Evolutionary conservation across 37 sponge, comb jelly and placozoan genomes (phyloP), one percentile per base, ranked within the genome.

Genomic region (Mnemiopsis leidyi): DNA sequence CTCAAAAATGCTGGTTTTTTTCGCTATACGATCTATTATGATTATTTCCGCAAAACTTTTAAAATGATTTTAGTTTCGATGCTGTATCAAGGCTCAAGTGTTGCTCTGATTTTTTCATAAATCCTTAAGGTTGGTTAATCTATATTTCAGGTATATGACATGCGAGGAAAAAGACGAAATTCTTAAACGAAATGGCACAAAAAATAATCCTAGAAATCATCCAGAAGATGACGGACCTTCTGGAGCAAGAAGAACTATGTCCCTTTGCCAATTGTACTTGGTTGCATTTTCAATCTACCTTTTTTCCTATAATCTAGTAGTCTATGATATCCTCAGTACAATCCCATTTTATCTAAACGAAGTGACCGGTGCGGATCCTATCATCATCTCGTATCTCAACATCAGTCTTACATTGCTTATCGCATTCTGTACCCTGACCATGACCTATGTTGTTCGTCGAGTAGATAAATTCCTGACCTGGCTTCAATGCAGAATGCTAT

Each of bases 1-100:
- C 75, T 18, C n/a, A 71, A 71, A 71, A 28, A n/a, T 71, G 30
- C 75, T 71, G 75, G 75, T 71, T 23, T n/a, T n/a, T n/a, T n/a
- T n/a, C n/a, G n/a, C n/a, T n/a, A n/a, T n/a, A n/a, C n/a, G n/a
- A n/a, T n/a, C n/a, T n/a, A n/a, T n/a, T n/a, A n/a, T n/a, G n/a
- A n/a, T n/a, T n/a, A n/a, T n/a, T n/a, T n/a, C n/a, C n/a, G n/a
- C n/a, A n/a, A n/a, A n/a, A n/a, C n/a, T n/a, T n/a, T n/a, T n/a
- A n/a, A n/a, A n/a, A n/a, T n/a, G n/a, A n/a, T n/a, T n/a, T n/a
- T n/a, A n/a, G n/a, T n/a, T n/a, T n/a, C n/a, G n/a, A n/a, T n/a
- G n/a, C n/a, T n/a, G n/a, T n/a, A n/a, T n/a, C n/a, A n/a, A n/a
- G n/a, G n/a, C n/a, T n/a, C n/a, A n/a, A n/a, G n/a, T n/a, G n/a